Base-by-base conservation (phyloP, 1,140 invertebrate species). In the Pseudomyrmex sp. region DNA sequence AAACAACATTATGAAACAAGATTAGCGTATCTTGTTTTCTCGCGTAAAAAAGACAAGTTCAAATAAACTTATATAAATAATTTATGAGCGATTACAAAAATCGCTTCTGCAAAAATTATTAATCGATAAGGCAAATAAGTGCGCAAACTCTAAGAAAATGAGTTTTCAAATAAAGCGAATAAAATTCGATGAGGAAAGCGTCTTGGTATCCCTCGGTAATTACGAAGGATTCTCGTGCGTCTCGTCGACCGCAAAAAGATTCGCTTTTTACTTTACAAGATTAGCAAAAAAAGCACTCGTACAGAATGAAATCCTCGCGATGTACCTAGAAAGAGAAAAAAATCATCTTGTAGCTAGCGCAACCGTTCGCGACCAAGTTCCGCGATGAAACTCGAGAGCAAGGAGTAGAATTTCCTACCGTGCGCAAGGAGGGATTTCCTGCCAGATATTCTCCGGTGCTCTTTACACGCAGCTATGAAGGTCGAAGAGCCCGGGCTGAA, bases 331-430 rank as follows among this genome's bases (percentile, higher is more conserved):
- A 13, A 52, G 70, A 80, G 70, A 80, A 77, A 77, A 20, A 20
- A 54, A 72, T 80, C 66, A 59, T 66, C 54, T 80, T 23, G 76
- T 56, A 80, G 54, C 65, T 15, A 8, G 54, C 35, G 35, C 35
- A 35, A 7, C 35, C 35, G 35, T 8, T 35, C 26, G 74, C 68
- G 72, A 87, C 79, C 85, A 82, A 83, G 79, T 87, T 87, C 77
- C 66, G 10, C 66, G 66, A 76, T 69, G 85, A 86, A 86, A 86
- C 76, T 80, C 76, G 66, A 80, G 76, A 79, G 76, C 65, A 65
- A 46, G 65, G 52, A 70, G 65, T 48, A 48, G 18, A 52, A 72
- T 70, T 80, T 54, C 54, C 66, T 48, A 15, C 65, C 65, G 76
- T 59, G 61, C 15, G 54, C 13, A 20, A 80, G 50, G 66, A 80